phyloP scores from a whole-genome alignment of 2,888 invertebrate genomes.

The Strigamia crassipes region DNA sequence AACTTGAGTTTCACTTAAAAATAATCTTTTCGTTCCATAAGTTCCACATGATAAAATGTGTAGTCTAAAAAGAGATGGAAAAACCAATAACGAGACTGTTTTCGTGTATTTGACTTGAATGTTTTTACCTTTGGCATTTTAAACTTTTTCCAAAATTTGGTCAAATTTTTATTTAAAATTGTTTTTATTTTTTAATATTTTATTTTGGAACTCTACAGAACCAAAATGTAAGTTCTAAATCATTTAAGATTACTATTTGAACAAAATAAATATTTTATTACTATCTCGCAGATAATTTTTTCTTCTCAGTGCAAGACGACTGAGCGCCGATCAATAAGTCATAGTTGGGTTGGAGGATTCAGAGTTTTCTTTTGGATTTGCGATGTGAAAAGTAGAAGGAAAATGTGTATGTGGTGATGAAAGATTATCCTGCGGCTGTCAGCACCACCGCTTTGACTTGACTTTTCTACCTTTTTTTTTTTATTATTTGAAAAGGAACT shows the following conservation, averaged over 20 bases:
- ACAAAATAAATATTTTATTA: constrained; percentile 1
- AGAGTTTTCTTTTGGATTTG: constrained; percentile 33
- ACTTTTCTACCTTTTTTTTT: background rate
- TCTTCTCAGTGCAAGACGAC: background rate
- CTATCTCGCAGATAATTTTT: constrained; percentile 17
- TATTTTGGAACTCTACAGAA: no score
- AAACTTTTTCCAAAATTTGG: background rate
- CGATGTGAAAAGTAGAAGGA: background rate
- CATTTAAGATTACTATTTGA: background rate
- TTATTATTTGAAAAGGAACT: background rate
- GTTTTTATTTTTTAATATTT: background rate
- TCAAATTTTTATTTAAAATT: background rate
- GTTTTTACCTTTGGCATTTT: background rate
- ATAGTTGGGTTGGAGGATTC: constrained; percentile 19
- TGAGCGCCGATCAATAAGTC: constrained; percentile 32
- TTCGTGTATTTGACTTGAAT: background rate
- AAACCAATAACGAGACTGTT: background rate
- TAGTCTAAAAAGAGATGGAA: background rate
- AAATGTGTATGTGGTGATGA: constrained; percentile 15
- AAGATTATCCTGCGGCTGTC: constrained; percentile 40
- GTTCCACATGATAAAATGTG: constrained; percentile 16
- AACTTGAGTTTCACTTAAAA: constrained; percentile 8
- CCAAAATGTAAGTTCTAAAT: background rate
- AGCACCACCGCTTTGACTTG: constrained; percentile 3
- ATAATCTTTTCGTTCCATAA: constrained; percentile 17